phyloP scores from a whole-genome alignment of 2,113 vertebrate genomes.

The Promerops cafer region DNA sequence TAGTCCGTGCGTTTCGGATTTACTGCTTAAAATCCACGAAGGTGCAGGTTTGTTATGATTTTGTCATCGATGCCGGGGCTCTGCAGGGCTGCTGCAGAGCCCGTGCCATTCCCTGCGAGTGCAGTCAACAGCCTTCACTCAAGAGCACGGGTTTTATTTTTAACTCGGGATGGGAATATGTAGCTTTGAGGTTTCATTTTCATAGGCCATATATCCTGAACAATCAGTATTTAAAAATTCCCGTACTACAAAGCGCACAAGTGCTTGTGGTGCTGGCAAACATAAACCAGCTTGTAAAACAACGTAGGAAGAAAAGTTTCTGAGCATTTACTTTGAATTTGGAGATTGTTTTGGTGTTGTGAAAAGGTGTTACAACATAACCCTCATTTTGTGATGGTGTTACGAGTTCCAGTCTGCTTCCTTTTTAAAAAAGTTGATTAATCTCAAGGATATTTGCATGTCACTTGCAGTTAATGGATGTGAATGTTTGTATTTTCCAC shows the following conservation, averaged over 20 bases:
- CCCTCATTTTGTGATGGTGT: not conserved
- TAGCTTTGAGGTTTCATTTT: not conserved
- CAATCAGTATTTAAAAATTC: not conserved
- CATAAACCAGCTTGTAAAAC: not conserved
- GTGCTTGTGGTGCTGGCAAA: not conserved
- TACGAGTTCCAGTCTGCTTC: not conserved
- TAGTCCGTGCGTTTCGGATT: not conserved
- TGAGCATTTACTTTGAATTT: not conserved
- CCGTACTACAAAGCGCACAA: rapidly evolving
- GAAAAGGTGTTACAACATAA: rapidly evolving
- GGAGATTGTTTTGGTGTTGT: not conserved
- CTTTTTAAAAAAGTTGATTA: not conserved
- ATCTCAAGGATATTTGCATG: not conserved
- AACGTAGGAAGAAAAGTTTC: not conserved
- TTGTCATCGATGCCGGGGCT: not conserved
- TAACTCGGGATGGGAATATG: not conserved
- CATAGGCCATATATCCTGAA: not conserved
- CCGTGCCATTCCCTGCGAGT: not conserved
- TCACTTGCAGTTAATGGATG: not conserved
- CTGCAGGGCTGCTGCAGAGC: not conserved
- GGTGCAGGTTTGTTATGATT: not conserved
- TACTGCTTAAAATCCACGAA: not conserved
- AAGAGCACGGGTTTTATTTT: not conserved
- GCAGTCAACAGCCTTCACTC: not conserved
- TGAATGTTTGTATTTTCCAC: not conserved